A percentile compares a stretch with the other conserved stretches of the same genome.
Conservation (phyloP, 2,113 vertebrate species). For the Perca fluviatilis region DNA sequence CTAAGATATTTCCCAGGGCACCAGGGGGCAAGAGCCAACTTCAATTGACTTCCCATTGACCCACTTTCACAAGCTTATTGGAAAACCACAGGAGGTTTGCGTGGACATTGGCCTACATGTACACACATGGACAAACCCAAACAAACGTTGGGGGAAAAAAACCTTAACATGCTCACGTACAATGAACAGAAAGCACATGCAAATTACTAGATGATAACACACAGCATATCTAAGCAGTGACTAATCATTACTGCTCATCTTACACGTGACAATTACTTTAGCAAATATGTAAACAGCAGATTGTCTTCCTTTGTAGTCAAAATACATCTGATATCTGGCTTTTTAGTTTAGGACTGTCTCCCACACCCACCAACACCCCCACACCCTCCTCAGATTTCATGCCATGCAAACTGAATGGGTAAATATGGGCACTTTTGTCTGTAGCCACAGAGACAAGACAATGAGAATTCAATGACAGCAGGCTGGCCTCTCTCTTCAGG, state of each 20-base stretch:
- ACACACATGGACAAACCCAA: slow-evolving; percentile 23
- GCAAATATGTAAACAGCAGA: background rate
- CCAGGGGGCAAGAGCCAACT: slow-evolving; percentile 83
- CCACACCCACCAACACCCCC: background rate
- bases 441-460: slow-evolving; percentile 26
- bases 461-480: slow-evolving; percentile 43
- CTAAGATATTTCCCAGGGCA: slow-evolving; percentile 84
- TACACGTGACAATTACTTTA: background rate
- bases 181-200: background rate
- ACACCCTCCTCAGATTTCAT: slow-evolving; percentile 3
- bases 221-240: background rate
- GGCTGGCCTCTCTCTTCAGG: slow-evolving; percentile 52
- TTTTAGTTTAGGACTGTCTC: slow-evolving; percentile 17
- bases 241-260: slow-evolving; percentile 16
- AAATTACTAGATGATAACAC: background rate
- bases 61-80: slow-evolving; percentile 80
- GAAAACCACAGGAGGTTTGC: slow-evolving; percentile 62
- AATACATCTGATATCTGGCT: slow-evolving; percentile 11
- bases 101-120: slow-evolving; percentile 48
- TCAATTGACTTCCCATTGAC: slow-evolving; percentile 85
- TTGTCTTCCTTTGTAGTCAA: slow-evolving; percentile 8
- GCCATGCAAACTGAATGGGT: slow-evolving; percentile 47
- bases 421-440: slow-evolving; percentile 40
- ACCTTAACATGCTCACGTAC: background rate
- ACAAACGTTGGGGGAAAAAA: background rate